Evolutionary conservation across 2,797 vertebrate genomes (phyloP).

Genomic region (Eleutherodactylus coqui): DNA sequence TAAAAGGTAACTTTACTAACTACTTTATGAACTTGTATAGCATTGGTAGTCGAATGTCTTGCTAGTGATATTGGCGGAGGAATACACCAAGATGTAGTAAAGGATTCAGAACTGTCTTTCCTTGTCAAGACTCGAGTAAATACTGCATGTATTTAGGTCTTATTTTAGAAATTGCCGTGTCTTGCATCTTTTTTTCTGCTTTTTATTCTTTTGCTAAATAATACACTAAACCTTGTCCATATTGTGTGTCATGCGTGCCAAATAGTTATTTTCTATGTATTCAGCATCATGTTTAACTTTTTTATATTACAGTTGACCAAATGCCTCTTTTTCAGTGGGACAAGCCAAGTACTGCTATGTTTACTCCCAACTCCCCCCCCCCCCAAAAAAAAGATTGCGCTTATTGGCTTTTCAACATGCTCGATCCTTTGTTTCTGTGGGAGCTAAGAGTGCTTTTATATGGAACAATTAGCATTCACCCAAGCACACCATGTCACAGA

Average conservation of each 20-base stretch:
- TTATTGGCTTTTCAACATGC: too few species aligned
- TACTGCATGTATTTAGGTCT: neutral
- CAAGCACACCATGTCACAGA: too few species aligned
- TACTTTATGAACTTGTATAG: conserved; percentile 70
- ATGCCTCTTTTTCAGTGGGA: too few species aligned
- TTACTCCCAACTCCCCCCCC: too few species aligned
- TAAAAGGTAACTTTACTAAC: conserved; percentile 90
- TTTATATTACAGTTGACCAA: neutral
- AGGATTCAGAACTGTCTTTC: neutral
- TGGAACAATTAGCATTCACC: too few species aligned
- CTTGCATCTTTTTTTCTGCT: neutral
- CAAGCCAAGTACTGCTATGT: too few species aligned
- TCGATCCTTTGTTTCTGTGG: too few species aligned
- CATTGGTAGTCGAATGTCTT: conserved; percentile 1
- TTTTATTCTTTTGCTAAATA: neutral
- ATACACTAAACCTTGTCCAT: conserved; percentile 2
- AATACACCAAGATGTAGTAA: neutral
- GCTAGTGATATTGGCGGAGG: neutral
- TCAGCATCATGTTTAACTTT: neutral
- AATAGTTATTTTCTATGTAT: neutral
- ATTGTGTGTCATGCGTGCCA: neutral
- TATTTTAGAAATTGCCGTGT: neutral
- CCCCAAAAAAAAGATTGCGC: too few species aligned
- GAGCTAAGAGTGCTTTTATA: too few species aligned
- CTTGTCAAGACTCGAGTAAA: neutral